Percentiles rank a stretch among this genome's conserved stretches.
phyloP scores from a whole-genome alignment of 2,797 vertebrate genomes.

The Fringilla coelebs region DNA sequence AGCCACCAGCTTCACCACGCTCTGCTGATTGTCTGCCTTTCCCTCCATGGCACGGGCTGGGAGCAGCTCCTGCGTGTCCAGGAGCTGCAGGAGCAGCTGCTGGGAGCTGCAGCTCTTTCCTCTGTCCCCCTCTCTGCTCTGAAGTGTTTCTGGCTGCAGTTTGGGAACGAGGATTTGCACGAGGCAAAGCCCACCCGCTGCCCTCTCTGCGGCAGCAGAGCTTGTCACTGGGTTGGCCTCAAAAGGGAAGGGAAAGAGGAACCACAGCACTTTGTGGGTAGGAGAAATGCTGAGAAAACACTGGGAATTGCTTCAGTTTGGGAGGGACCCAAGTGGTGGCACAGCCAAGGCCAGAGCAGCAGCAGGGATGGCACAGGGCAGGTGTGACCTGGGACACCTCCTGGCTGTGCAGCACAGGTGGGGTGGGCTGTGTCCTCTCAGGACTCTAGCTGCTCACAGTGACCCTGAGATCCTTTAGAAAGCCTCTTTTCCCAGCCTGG shows the following conservation, averaged over 20 bases:
- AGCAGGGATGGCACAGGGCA: rapidly evolving
- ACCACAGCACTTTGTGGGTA: background rate
- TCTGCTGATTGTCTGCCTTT: background rate
- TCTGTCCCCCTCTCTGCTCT: background rate
- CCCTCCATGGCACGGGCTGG: conserved; percentile 3
- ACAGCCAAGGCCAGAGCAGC: background rate
- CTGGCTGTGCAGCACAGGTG: background rate
- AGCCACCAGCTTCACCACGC: conserved; percentile 34
- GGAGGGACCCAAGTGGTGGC: rapidly evolving
- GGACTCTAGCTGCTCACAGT: too few relatives aligned
- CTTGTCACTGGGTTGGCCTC: background rate
- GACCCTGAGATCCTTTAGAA: too few relatives aligned
- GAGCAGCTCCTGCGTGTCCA: background rate
- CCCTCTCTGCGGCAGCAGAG: background rate
- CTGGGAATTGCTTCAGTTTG: background rate
- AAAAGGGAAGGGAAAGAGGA: conserved; percentile 44
- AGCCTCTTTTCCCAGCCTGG: too few relatives aligned
- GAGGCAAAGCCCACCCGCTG: background rate
- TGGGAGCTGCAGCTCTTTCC: background rate
- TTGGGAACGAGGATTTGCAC: background rate
- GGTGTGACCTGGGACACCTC: background rate
- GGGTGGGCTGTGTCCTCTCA: background rate
- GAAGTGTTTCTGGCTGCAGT: background rate
- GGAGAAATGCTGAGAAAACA: background rate
- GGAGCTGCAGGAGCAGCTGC: background rate